These are phyloP conservation scores for Manacus vitellinus DNA, from an alignment of 2,113 vertebrate species.

Conservation along the genomic window DNA sequence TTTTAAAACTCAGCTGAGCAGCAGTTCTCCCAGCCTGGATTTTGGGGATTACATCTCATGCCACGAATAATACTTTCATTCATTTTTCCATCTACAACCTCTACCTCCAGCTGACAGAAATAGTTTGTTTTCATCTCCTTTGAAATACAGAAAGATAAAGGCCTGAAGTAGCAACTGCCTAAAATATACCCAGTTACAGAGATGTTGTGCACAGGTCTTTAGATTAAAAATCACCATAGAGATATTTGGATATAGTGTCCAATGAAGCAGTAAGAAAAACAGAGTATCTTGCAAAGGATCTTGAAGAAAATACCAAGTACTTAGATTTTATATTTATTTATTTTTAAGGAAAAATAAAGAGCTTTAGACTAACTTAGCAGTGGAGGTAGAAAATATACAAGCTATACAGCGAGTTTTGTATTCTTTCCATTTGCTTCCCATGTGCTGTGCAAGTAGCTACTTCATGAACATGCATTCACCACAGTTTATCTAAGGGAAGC, in stretches of 20 bases:
- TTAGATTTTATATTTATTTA: background rate
- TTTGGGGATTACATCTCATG: background rate
- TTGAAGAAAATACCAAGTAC: background rate
- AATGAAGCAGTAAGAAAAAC: slow-evolving; percentile 35
- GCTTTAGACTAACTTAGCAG: background rate
- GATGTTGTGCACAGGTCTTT: background rate
- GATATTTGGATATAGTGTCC: background rate
- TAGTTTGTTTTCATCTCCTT: background rate
- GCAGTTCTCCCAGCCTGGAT: background rate
- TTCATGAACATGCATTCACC: background rate
- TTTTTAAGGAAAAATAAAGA: background rate
- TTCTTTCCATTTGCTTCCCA: background rate
- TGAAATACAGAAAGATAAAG: background rate
- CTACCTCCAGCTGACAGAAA: background rate
- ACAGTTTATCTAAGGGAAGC: background rate
- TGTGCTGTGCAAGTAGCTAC: background rate
- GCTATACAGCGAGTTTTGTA: background rate
- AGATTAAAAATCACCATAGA: slow-evolving; percentile 9
- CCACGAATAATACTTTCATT: background rate
- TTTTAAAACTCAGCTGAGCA: background rate
- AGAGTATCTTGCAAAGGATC: background rate
- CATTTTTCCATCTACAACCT: background rate
- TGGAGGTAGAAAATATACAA: background rate
- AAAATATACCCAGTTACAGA: background rate
- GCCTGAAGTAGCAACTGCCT: background rate